phyloP scores from a whole-genome alignment of 2,888 invertebrate species.

The Apodemia arnacis region DNA sequence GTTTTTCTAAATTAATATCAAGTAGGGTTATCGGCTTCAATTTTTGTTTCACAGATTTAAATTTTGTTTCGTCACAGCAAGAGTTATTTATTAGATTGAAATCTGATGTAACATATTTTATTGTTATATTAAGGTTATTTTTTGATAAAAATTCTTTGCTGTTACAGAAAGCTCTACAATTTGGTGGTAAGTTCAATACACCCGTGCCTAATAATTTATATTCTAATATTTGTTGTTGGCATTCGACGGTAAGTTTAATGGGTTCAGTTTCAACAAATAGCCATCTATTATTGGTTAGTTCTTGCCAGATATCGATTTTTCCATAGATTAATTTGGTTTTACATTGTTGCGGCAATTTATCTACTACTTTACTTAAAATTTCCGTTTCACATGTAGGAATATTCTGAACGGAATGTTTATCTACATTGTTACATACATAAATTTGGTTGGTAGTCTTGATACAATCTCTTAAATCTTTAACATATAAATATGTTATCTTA shows the following conservation, averaged over 20 bases:
- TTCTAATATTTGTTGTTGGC: constrained; percentile 1
- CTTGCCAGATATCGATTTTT: constrained; percentile 32
- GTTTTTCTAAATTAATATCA: no score
- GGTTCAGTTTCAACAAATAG: constrained; percentile 27
- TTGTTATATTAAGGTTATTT: background rate
- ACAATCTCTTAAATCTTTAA: background rate
- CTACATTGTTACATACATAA: background rate
- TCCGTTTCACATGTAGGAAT: background rate
- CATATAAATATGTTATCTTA: background rate
- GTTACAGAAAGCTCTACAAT: background rate
- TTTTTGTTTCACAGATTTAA: background rate
- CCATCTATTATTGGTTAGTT: constrained; percentile 30
- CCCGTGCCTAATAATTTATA: background rate
- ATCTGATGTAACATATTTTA: background rate
- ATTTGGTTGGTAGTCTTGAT: background rate
- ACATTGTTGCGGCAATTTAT: constrained; percentile 25
- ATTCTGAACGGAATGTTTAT: background rate
- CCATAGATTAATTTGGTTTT: constrained; percentile 11
- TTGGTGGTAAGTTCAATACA: background rate
- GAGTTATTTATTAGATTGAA: background rate
- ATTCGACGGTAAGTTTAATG: constrained; percentile 15
- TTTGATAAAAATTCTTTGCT: background rate
- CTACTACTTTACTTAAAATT: background rate
- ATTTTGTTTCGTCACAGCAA: background rate
- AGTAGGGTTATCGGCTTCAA: background rate